Evolutionary conservation across 2,888 invertebrate genomes (phyloP).

Genomic region (Octodonta nipae): DNA sequence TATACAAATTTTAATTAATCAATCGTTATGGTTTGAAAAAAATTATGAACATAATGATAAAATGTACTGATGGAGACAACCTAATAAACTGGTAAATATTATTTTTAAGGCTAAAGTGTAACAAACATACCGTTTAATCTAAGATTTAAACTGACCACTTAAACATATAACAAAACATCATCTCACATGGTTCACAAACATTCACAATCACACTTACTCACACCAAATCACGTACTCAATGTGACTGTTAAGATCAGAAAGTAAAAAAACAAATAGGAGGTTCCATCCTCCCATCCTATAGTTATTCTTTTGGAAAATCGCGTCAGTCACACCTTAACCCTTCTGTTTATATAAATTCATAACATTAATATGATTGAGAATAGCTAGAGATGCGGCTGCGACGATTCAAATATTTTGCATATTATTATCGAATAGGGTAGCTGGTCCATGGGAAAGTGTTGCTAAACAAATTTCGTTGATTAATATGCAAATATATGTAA

Average conservation of each 20-base stretch:
- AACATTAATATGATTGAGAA: slow-evolving; percentile 16
- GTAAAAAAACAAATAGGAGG: slow-evolving; percentile 9
- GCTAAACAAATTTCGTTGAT: slow-evolving; percentile 16
- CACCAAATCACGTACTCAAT: background rate
- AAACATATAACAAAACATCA: too few species aligned
- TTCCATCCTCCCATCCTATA: slow-evolving; percentile 5
- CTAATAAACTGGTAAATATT: too few species aligned
- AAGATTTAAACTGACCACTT: too few species aligned
- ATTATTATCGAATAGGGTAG: slow-evolving; percentile 7
- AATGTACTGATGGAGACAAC: too few species aligned
- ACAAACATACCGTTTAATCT: too few species aligned
- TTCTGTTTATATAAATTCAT: slow-evolving; percentile 27
- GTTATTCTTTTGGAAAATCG: slow-evolving; percentile 29
- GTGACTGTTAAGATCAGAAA: slow-evolving; percentile 1
- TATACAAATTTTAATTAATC: too few species aligned
- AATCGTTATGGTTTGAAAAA: too few species aligned
- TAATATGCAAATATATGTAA: slow-evolving; percentile 23
- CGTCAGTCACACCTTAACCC: slow-evolving; percentile 38
- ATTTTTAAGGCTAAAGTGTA: too few species aligned
- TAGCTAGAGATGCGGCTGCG: slow-evolving; percentile 4
- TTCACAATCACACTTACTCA: too few species aligned
- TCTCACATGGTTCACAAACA: too few species aligned
- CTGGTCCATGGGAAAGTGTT: slow-evolving; percentile 25
- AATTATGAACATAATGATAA: too few species aligned
- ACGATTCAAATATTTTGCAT: slow-evolving; percentile 19